phyloP scores from a whole-genome alignment of 2,888 invertebrate genomes.

The Alviniconcha strummeri region DNA sequence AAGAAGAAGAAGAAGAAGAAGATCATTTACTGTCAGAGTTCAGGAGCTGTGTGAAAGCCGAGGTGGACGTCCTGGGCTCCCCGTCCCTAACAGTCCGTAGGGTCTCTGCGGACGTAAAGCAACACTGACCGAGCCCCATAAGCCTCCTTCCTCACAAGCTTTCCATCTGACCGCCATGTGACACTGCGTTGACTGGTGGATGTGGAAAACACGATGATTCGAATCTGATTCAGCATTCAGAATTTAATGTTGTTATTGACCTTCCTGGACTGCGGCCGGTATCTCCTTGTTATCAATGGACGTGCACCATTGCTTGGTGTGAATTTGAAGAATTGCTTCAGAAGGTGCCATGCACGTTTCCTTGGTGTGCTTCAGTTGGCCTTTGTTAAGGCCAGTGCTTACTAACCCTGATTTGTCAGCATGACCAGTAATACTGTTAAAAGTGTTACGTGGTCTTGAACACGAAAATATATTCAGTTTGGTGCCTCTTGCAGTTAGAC shows the following conservation, averaged over 20 bases:
- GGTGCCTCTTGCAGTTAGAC: too few species aligned
- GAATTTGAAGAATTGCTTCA: too few species aligned
- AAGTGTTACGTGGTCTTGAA: neutral
- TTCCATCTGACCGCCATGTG: neutral
- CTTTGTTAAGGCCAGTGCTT: neutral
- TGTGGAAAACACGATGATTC: neutral
- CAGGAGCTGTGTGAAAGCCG: neutral
- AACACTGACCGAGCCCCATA: neutral
- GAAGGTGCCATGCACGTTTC: neutral
- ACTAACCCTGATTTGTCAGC: neutral
- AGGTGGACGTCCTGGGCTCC: too few species aligned
- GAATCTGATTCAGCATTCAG: too few species aligned
- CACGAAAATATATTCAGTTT: neutral
- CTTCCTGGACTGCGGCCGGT: too few species aligned
- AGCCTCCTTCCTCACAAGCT: too few species aligned
- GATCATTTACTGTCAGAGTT: neutral
- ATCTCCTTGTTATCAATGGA: too few species aligned
- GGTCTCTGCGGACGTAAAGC: neutral
- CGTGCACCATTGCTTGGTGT: too few species aligned
- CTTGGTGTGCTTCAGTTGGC: neutral
- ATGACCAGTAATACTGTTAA: neutral
- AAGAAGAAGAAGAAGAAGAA: constrained; percentile 3
- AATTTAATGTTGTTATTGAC: too few species aligned
- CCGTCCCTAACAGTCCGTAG: neutral
- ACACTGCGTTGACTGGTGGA: neutral